A percentile compares a stretch with the other conserved stretches of the same genome.
These are phyloP conservation scores for Strix uralensis DNA, from an alignment of 2,113 vertebrate species.

Conservation along the genomic window DNA sequence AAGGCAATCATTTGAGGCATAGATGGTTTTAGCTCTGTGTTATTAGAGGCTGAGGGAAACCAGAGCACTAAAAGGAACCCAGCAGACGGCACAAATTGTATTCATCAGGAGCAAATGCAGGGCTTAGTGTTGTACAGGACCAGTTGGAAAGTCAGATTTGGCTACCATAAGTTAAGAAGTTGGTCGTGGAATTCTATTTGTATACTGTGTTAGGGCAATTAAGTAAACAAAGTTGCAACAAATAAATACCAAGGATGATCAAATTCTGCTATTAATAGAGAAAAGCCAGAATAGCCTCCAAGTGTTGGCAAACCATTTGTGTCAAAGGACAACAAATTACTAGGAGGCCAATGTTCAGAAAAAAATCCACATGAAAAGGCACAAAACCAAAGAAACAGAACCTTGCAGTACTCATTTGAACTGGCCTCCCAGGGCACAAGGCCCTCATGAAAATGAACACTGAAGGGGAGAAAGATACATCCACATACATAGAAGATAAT, in stretches of 20 bases:
- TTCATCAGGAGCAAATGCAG: neutral
- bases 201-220: neutral
- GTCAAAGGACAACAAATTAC: neutral
- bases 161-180: neutral
- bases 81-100: neutral
- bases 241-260: neutral
- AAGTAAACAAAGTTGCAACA: neutral
- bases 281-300: neutral
- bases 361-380: neutral
- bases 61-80: neutral
- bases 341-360: neutral
- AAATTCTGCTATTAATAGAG: neutral
- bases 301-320: neutral
- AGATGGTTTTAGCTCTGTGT: neutral
- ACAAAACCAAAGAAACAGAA: neutral
- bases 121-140: neutral
- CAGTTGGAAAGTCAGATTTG: neutral
- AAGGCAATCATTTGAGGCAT: neutral
- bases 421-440: neutral
- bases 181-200: neutral
- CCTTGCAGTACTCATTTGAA: neutral
- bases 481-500: neutral
- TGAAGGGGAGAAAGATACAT: neutral
- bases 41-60: neutral
- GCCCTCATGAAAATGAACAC: neutral